Evolutionary conservation across 1,140 invertebrate genomes (phyloP), one percentile per base, ranked within the genome.

Genomic region (Sinonovacula constricta): DNA sequence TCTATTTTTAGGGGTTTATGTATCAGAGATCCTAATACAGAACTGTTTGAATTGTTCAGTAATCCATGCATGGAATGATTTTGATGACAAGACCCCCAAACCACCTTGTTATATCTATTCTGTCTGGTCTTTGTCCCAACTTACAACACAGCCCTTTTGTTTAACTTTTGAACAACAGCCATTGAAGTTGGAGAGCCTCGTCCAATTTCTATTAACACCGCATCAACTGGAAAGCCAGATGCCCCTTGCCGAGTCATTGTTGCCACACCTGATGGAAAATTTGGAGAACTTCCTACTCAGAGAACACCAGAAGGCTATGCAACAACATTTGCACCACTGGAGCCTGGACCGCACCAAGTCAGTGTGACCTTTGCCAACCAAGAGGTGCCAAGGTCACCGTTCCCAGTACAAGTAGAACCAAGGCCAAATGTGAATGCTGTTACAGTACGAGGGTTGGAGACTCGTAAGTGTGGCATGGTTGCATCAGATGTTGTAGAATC

Each of bases 301-400:
- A 96, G 96, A 87, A 94, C 95, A 15, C 95, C 96, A 88, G 95
- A 95, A 0, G 96, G 95, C 0, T 96, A 95, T 88, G 94, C 94
- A 51, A 95, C 96, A 12, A 94, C 94, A 3, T 97, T 97, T 88
- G 88, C 95, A 59, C 95, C 96, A 1, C 94, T 94, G 0, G 94
- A 95, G 85, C 88, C 93, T 51, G 96, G 96, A 15, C 94, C 95
- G 79, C 96, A 97, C 86, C 93, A 92, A 26, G 94, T 97, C 83
- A 95, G 96, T 82, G 94, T 96, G 72, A 98, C 98, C 91, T 99
- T 98, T 93, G 98, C 98, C 91, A 97, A 99, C 88, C 95, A 97
- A 86, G 96, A 98, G 91, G 97, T 99, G 87, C 97, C 97, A 1
- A 97, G 98, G 88, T 98, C 96, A 0, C 97, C 98, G 1, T 98